A percentile compares a stretch with the other conserved stretches of the same genome.
These are phyloP conservation scores for Pteronura brasiliensis DNA, from an alignment of 2,113 vertebrate species.

Conservation along the genomic window DNA sequence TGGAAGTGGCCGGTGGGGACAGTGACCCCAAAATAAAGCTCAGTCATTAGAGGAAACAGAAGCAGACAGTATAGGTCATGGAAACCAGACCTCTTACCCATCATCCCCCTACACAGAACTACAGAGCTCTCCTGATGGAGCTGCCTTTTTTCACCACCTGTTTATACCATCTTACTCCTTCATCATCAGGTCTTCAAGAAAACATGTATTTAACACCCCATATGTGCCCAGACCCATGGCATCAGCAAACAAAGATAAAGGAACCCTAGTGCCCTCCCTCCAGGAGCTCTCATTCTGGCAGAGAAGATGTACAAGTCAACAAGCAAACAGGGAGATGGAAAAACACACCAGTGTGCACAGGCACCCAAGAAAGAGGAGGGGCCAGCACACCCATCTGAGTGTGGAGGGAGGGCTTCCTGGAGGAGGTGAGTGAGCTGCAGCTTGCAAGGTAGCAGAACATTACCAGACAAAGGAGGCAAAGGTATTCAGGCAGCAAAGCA, in stretches of 20 bases:
- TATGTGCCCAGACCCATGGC: not conserved
- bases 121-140: not conserved
- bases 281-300: not conserved
- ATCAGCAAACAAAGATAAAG: not conserved
- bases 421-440: not conserved
- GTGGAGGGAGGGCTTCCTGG: not conserved
- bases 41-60: not conserved
- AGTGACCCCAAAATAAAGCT: not conserved
- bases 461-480: not conserved
- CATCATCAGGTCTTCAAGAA: not conserved
- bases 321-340: not conserved
- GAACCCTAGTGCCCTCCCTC: not conserved
- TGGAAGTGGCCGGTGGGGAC: not conserved
- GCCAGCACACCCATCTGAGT: not conserved
- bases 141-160: not conserved
- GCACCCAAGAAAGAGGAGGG: not conserved
- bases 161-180: not conserved
- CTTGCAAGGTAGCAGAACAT: not conserved
- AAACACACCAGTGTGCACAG: not conserved
- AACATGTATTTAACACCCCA: not conserved
- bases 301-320: not conserved
- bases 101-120: not conserved
- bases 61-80: not conserved
- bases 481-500: not conserved
- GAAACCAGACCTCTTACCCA: not conserved